Conservation (phyloP, 1,140 invertebrate genomes). For the Propsilocerus akamusi region DNA sequence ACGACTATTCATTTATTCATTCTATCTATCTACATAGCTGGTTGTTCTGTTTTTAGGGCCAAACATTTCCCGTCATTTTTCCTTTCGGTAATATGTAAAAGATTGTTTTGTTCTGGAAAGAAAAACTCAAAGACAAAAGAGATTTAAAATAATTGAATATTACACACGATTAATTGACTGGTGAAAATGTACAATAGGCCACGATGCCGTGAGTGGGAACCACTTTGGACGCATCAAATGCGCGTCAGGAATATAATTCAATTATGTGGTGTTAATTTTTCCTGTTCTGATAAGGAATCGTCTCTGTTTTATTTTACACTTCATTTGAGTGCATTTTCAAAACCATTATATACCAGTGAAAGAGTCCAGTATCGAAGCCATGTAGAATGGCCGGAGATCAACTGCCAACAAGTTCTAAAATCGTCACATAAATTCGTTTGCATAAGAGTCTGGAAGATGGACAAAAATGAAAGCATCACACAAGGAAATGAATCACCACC, state of each 20-base stretch:
- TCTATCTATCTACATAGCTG: too few species aligned
- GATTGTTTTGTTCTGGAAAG: too few species aligned
- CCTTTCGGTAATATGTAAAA: too few species aligned
- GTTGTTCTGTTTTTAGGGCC: too few species aligned
- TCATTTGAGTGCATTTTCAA: slow-evolving; percentile 57
- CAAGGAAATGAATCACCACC: slow-evolving; percentile 6
- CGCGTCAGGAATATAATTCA: slow-evolving; percentile 53
- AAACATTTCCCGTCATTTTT: too few species aligned
- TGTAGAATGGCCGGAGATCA: slow-evolving; percentile 47
- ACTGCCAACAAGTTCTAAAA: slow-evolving; percentile 15
- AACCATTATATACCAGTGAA: slow-evolving; percentile 77
- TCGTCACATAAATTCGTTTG: slow-evolving; percentile 20
- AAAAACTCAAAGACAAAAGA: too few species aligned
- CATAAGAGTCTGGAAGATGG: slow-evolving; percentile 18
- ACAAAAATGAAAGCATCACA: neutral
- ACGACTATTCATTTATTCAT: too few species aligned
- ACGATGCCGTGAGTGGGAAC: slow-evolving; percentile 40
- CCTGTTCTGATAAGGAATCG: slow-evolving; percentile 26
- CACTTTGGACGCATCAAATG: slow-evolving; percentile 40
- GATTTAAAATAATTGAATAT: too few species aligned
- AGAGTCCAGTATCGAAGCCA: slow-evolving; percentile 31
- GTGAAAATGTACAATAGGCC: slow-evolving; percentile 36
- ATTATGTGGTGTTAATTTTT: slow-evolving; percentile 40
- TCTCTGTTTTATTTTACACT: slow-evolving; percentile 52
- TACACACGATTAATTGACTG: too few species aligned